Conservation (phyloP, 23 tunicate species). For the Clavelina lepadiformis region DNA sequence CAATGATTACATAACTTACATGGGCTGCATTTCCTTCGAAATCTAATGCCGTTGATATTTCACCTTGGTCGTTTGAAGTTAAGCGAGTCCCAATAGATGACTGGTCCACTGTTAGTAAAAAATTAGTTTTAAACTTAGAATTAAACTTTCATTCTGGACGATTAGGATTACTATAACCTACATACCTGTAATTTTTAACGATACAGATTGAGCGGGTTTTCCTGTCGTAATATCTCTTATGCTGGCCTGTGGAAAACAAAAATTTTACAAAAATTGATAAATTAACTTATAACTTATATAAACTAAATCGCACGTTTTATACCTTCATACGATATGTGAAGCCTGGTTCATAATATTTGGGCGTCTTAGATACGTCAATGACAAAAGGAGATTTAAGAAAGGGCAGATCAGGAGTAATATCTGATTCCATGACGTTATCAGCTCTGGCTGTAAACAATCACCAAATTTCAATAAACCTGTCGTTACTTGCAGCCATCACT, state of each 20-base stretch:
- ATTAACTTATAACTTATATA: background rate
- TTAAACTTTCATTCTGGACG: no score
- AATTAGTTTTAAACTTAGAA: no score
- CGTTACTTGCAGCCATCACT: no score
- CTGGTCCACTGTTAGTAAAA: conserved; percentile 5
- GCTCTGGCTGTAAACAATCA: conserved; percentile 17
- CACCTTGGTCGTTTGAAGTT: conserved; percentile 3
- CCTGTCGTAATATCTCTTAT: conserved; percentile 10
- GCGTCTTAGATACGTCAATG: conserved; percentile 13
- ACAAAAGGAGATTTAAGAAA: conserved; percentile 25
- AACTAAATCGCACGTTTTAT: no score
- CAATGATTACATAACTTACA: background rate
- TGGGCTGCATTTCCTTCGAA: conserved; percentile 20
- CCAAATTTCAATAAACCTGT: no score
- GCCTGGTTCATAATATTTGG: conserved; percentile 22
- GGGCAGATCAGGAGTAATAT: conserved; percentile 7
- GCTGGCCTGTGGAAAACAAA: conserved; percentile 3
- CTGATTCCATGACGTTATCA: conserved; percentile 30
- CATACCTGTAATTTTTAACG: no score
- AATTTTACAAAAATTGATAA: background rate
- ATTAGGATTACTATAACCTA: no score
- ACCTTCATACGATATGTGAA: conserved; percentile 21
- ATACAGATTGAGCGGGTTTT: background rate
- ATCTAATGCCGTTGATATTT: conserved; percentile 3
- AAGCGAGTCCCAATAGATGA: background rate